Percentiles rank a stretch among this genome's conserved stretches.
Evolutionary conservation across 1,140 invertebrate genomes (phyloP).

Genomic region (Tetramorium alpestre): DNA sequence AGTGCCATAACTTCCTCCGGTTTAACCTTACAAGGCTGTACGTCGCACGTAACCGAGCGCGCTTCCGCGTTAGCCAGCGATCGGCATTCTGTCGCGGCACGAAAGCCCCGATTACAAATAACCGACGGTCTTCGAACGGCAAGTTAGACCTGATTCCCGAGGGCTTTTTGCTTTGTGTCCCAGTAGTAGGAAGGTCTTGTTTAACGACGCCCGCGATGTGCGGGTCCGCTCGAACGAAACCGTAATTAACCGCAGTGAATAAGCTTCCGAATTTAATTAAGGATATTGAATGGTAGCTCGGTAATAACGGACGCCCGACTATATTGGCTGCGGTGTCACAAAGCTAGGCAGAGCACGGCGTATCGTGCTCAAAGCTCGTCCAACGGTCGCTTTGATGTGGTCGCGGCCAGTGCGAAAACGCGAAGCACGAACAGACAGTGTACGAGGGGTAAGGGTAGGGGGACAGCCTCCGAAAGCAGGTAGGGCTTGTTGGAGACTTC

Average conservation of each 20-base stretch:
- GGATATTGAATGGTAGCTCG: slow-evolving; percentile 85
- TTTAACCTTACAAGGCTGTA: slow-evolving; percentile 23
- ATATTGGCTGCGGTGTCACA: slow-evolving; percentile 85
- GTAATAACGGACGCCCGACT: slow-evolving; percentile 83
- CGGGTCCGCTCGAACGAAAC: slow-evolving; percentile 79
- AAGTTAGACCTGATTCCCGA: slow-evolving; percentile 63
- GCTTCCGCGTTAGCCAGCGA: slow-evolving; percentile 36
- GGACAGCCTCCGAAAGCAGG: slow-evolving; percentile 68
- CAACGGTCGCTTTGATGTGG: slow-evolving; percentile 85
- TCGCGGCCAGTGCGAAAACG: slow-evolving; percentile 83
- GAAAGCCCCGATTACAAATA: slow-evolving; percentile 66
- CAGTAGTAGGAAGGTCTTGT: slow-evolving; percentile 74
- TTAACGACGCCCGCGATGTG: slow-evolving; percentile 71
- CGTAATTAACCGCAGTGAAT: slow-evolving; percentile 86
- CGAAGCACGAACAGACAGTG: slow-evolving; percentile 77
- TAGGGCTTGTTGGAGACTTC: slow-evolving; percentile 79
- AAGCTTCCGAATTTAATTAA: slow-evolving; percentile 86
- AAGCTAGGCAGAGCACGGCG: slow-evolving; percentile 82
- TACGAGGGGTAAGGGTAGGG: slow-evolving; percentile 68
- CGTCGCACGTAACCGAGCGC: slow-evolving; percentile 31
- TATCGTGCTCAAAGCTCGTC: slow-evolving; percentile 84
- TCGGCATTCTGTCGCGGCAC: slow-evolving; percentile 58
- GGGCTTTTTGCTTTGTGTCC: slow-evolving; percentile 74
- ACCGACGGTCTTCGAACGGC: slow-evolving; percentile 68
- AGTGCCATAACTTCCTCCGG: slow-evolving; percentile 33